phyloP scores from a whole-genome alignment of 2,888 invertebrate species.

The Drepanosiphum platanoidis region DNA sequence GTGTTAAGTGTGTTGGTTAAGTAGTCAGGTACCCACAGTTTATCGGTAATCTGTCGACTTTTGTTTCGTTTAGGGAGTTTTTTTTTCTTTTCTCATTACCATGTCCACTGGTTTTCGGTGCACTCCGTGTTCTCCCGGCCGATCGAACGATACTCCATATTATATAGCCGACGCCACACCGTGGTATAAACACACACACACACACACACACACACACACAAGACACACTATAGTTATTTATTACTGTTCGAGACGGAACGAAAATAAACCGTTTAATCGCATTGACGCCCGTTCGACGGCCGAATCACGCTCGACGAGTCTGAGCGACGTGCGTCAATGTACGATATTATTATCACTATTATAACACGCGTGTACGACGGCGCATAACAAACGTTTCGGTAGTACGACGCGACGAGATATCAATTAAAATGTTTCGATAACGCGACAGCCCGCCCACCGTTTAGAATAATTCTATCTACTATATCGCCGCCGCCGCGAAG shows the following conservation, averaged over 20 bases:
- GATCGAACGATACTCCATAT: background rate
- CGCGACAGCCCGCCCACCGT: no score
- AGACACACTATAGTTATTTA: background rate
- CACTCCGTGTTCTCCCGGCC: background rate
- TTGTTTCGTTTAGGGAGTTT: background rate
- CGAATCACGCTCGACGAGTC: background rate
- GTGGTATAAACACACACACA: no score
- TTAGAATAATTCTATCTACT: no score
- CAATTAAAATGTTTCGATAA: no score
- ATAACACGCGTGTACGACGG: no score
- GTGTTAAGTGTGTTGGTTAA: conserved; percentile 14
- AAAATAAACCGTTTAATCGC: background rate
- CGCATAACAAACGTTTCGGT: no score
- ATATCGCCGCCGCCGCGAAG: no score
- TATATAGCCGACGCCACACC: background rate
- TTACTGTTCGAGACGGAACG: background rate
- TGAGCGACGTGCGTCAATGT: no score
- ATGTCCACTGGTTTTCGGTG: background rate
- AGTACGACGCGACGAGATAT: no score
- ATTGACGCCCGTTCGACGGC: background rate
- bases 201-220: no score
- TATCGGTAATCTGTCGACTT: conserved; percentile 27
- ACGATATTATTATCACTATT: no score
- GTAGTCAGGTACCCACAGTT: background rate
- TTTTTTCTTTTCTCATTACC: background rate